Base-by-base conservation (phyloP, 2,797 vertebrate species). In the Molossus alvarezi region DNA sequence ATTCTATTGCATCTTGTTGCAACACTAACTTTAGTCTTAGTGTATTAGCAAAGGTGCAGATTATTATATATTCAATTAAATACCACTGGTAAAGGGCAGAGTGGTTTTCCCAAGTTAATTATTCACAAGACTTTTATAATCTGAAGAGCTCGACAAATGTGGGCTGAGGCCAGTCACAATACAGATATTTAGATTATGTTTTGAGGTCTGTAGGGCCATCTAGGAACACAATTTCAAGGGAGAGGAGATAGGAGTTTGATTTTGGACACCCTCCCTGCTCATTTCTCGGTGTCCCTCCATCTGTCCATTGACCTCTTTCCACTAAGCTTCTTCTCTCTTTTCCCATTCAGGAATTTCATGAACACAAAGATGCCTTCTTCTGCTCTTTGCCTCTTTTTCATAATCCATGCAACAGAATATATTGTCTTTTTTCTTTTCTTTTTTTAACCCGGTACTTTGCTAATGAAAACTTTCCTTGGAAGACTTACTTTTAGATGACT, bases 71-170 rank as follows among this genome's bases (percentile, higher is more conserved):
- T 87, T 79, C 2, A 27, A 72, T 84, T 67, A 95, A 94, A 95
- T 73, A 41, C 58, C 88, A 65, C 84, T 51, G 12, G 45, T 87
- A 79, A 95, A 81, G 72, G 57, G 37, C 64, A 90, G 55, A 76
- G 11, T 83, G 58, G n/a, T 88, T 85, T 96, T 58, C 27, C 33
- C 72, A 81, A 77, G 71, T 93, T 92, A 91, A 76, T 88, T 83
- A 92, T 92, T 97, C 67, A 87, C 15, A 76, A 51, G 60, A 67
- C 41, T 37, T 94, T 81, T 57, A 91, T n/a, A 83, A 51, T 91
- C 77, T 67, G 45, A 94, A 57, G 20, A 93, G n/a, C 58, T 93
- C n/a, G 58, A 73, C 23, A 79, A 55, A 11, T 60, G 14, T 92
- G 80, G 23, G n/a, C 21, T 87, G 37, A 97, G 85, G 76, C 25